Evolutionary conservation across 2,888 invertebrate species (phyloP), one percentile per base, ranked within the genome.

Genomic region (Nomada ruficornis): DNA sequence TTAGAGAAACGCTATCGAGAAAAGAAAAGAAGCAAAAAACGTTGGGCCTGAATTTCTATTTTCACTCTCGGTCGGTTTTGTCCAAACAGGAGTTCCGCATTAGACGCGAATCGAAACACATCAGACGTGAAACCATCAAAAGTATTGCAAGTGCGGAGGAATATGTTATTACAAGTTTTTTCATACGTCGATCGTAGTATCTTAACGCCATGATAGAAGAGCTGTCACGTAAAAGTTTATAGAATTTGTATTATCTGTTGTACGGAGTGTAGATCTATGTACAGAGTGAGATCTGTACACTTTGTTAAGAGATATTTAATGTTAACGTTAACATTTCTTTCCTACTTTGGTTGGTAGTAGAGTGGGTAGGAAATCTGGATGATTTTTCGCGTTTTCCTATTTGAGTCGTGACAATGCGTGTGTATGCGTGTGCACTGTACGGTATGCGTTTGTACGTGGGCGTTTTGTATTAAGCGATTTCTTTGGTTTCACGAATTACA

Each of bases 41-140:
- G 15, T 75, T 71, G 69, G 68, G 60, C 50, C 76, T 76, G 72
- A 75, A 83, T 78, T 75, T 78, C 59, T 78, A 78, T 82, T 72
- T 78, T 77, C 68, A 60, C 67, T 74, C 55, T 77, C 50, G 23
- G 50, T 59, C 70, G 47, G 42, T 47, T 74, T 57, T 65, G 64
- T 76, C 71, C 29, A 52, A 42, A 13, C 23, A 67, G 44, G 55
- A 59, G 15, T 67, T 67, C 36, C 18, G 9, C 20, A 26, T 52
- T 15, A n/a, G n/a, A 20, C 13, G 44, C n/a, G 42, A 7, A 44
- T 54, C 18, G 23, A 20, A 54, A 55, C 11, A 47, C 23, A 23
- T 18, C 26, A 36, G 11, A 42, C 29, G 20, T 1, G 44, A 36
- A 29, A n/a, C 47, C 13, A 59, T 44, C 0, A 29, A 44, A 57